phyloP scores from a whole-genome alignment of 2,113 vertebrate genomes.

The Hiodon tergisus region DNA sequence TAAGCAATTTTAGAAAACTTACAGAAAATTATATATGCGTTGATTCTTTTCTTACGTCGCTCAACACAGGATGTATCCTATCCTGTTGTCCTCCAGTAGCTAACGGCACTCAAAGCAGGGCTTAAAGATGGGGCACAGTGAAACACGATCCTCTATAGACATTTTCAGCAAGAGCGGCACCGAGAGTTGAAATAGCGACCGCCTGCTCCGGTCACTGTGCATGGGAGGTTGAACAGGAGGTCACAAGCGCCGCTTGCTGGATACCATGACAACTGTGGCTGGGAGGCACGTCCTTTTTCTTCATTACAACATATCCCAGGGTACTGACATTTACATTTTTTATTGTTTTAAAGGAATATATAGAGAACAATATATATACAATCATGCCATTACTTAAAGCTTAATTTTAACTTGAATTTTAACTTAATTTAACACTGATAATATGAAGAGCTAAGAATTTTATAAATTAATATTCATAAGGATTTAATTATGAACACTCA shows the following conservation, averaged over 20 bases:
- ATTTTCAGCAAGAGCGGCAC: slow-evolving; percentile 35
- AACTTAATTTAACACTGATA: too few species aligned
- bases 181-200: slow-evolving; percentile 26
- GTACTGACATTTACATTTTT: too few species aligned
- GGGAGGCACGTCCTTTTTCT: background rate
- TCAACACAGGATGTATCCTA: slow-evolving; percentile 30
- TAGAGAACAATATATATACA: too few species aligned
- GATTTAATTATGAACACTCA: too few species aligned
- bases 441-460: too few species aligned
- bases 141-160: slow-evolving; percentile 56
- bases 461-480: too few species aligned
- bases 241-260: slow-evolving; percentile 59
- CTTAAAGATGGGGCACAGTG: slow-evolving; percentile 58
- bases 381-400: too few species aligned
- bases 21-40: slow-evolving; percentile 48
- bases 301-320: background rate
- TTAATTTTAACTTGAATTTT: too few species aligned
- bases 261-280: slow-evolving; percentile 36
- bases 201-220: slow-evolving; percentile 9
- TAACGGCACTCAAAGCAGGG: slow-evolving; percentile 51
- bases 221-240: slow-evolving; percentile 8
- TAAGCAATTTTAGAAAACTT: background rate
- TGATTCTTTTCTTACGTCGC: slow-evolving; percentile 10
- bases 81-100: slow-evolving; percentile 37
- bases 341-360: too few species aligned